phyloP scores from a whole-genome alignment of 2,888 invertebrate genomes.

The Dicyrtomina minuta region DNA sequence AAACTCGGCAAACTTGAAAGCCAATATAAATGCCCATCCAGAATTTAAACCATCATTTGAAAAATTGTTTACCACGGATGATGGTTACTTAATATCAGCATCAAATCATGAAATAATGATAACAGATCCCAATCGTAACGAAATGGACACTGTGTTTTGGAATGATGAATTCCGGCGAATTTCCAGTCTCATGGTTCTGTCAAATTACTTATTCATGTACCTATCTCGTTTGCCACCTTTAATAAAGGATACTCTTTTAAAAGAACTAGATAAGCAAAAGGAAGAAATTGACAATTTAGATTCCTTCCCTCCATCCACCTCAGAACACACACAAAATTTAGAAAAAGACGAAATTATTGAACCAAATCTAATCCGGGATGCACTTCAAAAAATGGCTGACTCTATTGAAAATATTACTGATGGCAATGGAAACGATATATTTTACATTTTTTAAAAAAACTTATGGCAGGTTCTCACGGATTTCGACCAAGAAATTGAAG shows the following conservation, averaged over 20 bases:
- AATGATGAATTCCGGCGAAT: conserved; percentile 48
- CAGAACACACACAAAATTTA: too few relatives aligned
- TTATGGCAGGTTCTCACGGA: not conserved
- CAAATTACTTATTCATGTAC: conserved; percentile 51
- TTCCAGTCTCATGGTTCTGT: conserved; percentile 45
- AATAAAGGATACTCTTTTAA: not conserved
- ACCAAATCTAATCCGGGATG: too few relatives aligned
- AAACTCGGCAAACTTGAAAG: not conserved
- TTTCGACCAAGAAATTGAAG: conserved; percentile 13
- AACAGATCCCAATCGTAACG: conserved; percentile 35
- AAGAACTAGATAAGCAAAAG: not conserved
- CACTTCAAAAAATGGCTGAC: too few relatives aligned
- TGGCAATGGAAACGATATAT: not conserved
- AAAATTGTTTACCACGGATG: conserved; percentile 45
- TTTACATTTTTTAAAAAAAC: not conserved
- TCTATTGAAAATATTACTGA: too few relatives aligned
- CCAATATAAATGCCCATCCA: not conserved
- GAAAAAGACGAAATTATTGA: too few relatives aligned
- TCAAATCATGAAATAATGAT: conserved; percentile 44
- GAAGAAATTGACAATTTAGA: not conserved
- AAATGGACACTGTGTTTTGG: conserved; percentile 41
- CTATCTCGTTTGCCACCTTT: not conserved
- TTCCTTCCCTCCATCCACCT: too few relatives aligned
- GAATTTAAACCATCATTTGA: conserved; percentile 32
- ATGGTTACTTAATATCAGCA: conserved; percentile 43